Evolutionary conservation across 1,140 invertebrate genomes (phyloP).

Genomic region (Lordiphosa clarofinis): DNA sequence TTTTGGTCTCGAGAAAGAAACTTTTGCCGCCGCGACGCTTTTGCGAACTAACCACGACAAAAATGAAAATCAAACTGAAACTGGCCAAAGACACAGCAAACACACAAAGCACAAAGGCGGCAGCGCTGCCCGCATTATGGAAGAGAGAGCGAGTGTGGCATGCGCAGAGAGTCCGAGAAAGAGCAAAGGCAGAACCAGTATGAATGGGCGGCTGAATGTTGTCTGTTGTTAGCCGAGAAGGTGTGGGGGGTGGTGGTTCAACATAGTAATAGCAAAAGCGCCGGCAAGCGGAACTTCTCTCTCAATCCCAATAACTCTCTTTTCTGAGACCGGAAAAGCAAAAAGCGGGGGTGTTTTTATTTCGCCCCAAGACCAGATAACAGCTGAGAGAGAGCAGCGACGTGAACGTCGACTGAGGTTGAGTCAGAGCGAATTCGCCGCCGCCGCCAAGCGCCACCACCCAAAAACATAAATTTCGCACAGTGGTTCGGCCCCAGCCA

Average conservation of each 20-base stretch:
- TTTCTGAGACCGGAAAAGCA: constrained; percentile 41
- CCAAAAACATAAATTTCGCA: constrained; percentile 56
- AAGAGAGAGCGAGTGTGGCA: constrained; percentile 6
- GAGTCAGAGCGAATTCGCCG: constrained; percentile 13
- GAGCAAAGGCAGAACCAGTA: constrained; percentile 18
- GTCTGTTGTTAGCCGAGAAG: constrained; percentile 4
- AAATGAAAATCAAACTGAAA: constrained; percentile 71
- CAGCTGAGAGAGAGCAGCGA: constrained; percentile 25
- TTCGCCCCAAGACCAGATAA: constrained; percentile 19
- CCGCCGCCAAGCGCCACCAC: constrained; percentile 55
- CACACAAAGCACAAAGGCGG: constrained; percentile 40
- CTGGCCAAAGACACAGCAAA: constrained; percentile 43
- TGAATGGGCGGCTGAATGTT: constrained; percentile 43
- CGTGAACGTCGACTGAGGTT: constrained; percentile 38
- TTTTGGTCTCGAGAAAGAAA: too few species aligned
- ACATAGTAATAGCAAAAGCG: constrained; percentile 60
- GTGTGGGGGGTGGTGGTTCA: constrained; percentile 19
- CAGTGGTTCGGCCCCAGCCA: constrained; percentile 41
- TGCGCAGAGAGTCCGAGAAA: constrained; percentile 25
- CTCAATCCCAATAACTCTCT: constrained; percentile 25
- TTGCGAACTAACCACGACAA: constrained; percentile 60
- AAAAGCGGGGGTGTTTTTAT: constrained; percentile 57
- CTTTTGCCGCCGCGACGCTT: too few species aligned
- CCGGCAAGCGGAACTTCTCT: constrained; percentile 46
- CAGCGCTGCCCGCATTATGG: constrained; percentile 23